Evolutionary conservation across 2,888 invertebrate species (phyloP), one percentile per base, ranked within the genome.

Genomic region (Apocheima hispidaria): DNA sequence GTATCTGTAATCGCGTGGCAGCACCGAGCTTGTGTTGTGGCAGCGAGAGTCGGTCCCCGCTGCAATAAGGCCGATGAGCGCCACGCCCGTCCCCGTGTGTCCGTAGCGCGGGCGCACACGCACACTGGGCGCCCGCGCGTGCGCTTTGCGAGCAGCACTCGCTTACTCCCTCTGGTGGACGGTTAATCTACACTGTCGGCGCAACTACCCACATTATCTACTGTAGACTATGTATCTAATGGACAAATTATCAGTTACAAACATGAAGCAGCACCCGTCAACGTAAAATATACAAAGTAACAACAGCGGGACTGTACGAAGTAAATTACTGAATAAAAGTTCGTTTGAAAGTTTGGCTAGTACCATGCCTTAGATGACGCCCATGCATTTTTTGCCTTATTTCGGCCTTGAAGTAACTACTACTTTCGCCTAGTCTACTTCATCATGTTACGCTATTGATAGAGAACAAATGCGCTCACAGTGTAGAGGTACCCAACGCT

Each of bases 81-180:
- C 75, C 75, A 71, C 73, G 82, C 81, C 83, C 81, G 77, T 82
- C 83, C 80, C 82, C 81, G 80, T 83, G 83, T 84, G 84, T 84
- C 77, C 81, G 83, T 81, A 82, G 77, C 81, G 84, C 83, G 84
- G 75, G 74, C 59, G 59, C 59, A 60, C 79, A 74, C 81, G 82
- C 84, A 79, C 80, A 74, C 72, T 81, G 77, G 74, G 80, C 79
- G 81, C 69, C 76, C 74, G 82, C 81, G 87, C 80, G 83, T 79
- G 86, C 83, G 90, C 92, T 89, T 90, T 77, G 86, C 86, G 87
- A 87, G 86, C 90, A 88, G 86, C 91, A 88, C 92, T 90, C 90
- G 91, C 92, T 92, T 92, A 67, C 73, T 77, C 79, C 84, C 84
- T 78, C 78, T 82, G 85, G 84, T 86, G 81, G 83, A 82, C 38